phyloP scores from a whole-genome alignment of 2,797 vertebrate species.

The Danio jaintianensis region DNA sequence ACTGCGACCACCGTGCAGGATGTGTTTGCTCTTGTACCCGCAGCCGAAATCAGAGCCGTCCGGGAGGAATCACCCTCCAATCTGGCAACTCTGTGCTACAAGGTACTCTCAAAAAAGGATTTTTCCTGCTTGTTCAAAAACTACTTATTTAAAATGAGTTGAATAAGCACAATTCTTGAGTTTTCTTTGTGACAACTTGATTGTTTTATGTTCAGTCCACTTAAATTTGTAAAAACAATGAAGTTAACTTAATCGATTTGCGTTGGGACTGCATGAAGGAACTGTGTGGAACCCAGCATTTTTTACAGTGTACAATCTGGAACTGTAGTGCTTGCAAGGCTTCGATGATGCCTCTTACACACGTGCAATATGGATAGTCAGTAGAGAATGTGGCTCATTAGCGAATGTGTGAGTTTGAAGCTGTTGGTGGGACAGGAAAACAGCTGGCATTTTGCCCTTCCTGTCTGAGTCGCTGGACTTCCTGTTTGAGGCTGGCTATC shows the following conservation, averaged over 20 bases:
- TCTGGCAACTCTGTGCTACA: conserved; percentile 96
- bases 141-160: too few species aligned
- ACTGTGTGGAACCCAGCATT: too few species aligned
- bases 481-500: conserved; percentile 72
- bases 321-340: not conserved
- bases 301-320: not conserved
- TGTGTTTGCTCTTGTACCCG: conserved; percentile 95
- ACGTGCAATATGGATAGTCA: not conserved
- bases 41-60: conserved; percentile 96
- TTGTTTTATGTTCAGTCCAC: too few species aligned
- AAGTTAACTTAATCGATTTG: too few species aligned
- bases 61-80: conserved; percentile 98
- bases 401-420: conserved; percentile 55
- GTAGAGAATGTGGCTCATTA: conserved; percentile 4
- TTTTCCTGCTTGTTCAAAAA: too few species aligned
- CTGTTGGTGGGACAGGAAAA: conserved; percentile 64
- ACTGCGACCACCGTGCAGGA: conserved; percentile 95
- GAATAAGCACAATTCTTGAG: too few species aligned
- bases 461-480: conserved; percentile 68
- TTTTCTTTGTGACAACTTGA: too few species aligned
- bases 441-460: conserved; percentile 73
- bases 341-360: not conserved
- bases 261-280: too few species aligned
- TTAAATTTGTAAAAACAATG: too few species aligned
- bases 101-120: too few species aligned